phyloP scores from a whole-genome alignment of 2,113 vertebrate species.

The Tichodroma muraria region DNA sequence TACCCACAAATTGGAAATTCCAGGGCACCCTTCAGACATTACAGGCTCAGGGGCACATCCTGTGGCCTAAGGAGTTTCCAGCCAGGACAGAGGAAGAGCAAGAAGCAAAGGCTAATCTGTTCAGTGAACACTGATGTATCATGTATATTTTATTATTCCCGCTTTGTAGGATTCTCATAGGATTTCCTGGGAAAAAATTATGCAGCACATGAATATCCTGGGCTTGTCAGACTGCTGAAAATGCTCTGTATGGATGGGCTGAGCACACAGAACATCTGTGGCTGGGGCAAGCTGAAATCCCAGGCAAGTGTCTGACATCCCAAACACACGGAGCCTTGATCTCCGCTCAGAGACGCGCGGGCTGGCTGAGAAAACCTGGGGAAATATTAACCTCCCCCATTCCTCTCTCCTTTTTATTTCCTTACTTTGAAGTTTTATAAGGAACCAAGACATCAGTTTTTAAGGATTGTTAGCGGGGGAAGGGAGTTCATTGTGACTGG shows the following conservation, averaged over 20 bases:
- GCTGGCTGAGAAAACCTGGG: not conserved
- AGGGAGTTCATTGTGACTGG: not conserved
- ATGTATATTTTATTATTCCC: conserved; percentile 40
- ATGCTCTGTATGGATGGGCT: not conserved
- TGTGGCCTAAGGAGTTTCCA: not conserved
- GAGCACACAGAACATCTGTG: not conserved
- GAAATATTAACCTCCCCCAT: not conserved
- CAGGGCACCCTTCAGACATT: not conserved
- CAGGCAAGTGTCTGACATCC: not conserved
- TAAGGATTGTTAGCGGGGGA: not conserved
- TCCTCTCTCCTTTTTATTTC: not conserved
- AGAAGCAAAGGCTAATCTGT: not conserved
- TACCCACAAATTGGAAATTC: not conserved
- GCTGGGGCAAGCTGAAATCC: conserved; percentile 1
- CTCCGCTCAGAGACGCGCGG: not conserved
- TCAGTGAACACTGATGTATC: not conserved
- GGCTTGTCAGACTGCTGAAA: not conserved
- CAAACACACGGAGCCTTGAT: not conserved
- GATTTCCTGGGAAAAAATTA: conserved; percentile 1
- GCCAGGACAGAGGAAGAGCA: not conserved
- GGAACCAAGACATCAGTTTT: not conserved
- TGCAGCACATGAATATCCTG: not conserved
- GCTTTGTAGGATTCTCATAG: not conserved
- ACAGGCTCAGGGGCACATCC: not conserved
- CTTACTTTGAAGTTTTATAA: not conserved